Evolutionary conservation across 2,113 vertebrate genomes (phyloP), one percentile per base, ranked within the genome.

Genomic region (Pyxicephalus adspersus): DNA sequence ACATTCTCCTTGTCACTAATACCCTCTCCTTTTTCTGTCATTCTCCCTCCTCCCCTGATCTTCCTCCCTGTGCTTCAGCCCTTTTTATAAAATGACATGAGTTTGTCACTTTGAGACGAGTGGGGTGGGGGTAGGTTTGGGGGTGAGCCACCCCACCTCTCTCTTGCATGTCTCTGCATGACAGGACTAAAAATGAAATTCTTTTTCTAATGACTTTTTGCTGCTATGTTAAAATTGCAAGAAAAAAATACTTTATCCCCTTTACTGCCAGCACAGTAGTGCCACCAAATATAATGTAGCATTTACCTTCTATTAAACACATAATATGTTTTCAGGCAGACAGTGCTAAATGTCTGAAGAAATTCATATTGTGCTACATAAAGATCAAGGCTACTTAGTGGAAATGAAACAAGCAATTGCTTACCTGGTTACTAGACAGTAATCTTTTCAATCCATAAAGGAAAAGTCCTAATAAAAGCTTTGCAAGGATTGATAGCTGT

Each of bases 101-200:
- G 52, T 82, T 82, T 75, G 80, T 82, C 80, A 82, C 61, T 75
- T 82, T 82, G 80, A 74, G 58, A 81, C 38, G 63, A 82, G 63
- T 25, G 25, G 71, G 79, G 64, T 60, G 68, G 79, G 79, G 60
- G 28, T 55, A 61, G 67, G 60, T 74, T 73, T 81, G 68, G 79
- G 52, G 79, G 70, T 65, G 70, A 57, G 20, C 70, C 51, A 34
- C 34, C 60, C 79, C 20, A 64, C 65, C 61, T 81, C 67, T 71
- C 58, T 64, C 55, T 64, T 81, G 67, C 78, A 81, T 81, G 68
- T 81, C 64, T 77, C 50, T 74, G 70, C 70, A 81, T 81, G 70
- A 64, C 70, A 64, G 79, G 50, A 64, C 70, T 64, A 64, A 28
- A 70, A 23, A 58, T 63, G 38, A 71, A 52, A 58, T 60, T 34